These are phyloP conservation scores for Chaetorhynchus papuensis DNA, from an alignment of 2,113 vertebrate species.

Conservation along the genomic window DNA sequence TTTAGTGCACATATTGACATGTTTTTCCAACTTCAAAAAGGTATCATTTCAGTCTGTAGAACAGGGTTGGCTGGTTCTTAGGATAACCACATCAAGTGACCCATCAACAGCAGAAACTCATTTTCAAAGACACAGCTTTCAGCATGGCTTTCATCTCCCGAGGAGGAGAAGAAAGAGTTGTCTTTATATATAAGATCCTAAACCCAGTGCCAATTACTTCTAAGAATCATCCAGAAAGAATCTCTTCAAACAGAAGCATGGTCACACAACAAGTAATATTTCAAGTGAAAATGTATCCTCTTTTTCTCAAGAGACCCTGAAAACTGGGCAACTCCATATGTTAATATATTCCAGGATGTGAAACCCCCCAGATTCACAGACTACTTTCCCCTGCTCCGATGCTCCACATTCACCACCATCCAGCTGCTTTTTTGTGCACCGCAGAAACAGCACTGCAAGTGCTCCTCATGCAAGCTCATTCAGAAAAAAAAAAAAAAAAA, in stretches of 20 bases:
- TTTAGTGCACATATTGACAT: not conserved
- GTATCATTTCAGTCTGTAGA: not conserved
- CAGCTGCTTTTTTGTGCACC: not conserved
- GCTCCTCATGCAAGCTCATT: not conserved
- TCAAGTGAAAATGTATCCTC: not conserved
- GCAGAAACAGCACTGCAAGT: not conserved
- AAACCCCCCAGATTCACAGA: not conserved
- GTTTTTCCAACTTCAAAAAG: constrained; percentile 21
- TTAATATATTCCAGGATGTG: not conserved
- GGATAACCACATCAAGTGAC: constrained; percentile 26
- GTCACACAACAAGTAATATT: not conserved
- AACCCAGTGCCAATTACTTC: not conserved
- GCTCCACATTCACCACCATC: not conserved
- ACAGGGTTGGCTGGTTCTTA: not conserved
- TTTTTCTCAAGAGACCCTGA: not conserved
- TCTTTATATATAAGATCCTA: not conserved
- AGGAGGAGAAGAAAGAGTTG: not conserved
- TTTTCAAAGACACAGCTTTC: constrained; percentile 13
- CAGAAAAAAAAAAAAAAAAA: not conserved
- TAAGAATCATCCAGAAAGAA: not conserved
- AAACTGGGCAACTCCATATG: not conserved
- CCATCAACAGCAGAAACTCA: not conserved
- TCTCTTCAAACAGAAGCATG: not conserved
- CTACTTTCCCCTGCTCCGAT: not conserved
- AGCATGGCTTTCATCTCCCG: not conserved